A percentile compares a stretch with the other conserved stretches of the same genome.
phyloP scores from a whole-genome alignment of 30 jellyfish, hydroid and myxozoan genomes.

The Rhopilema esculentum region DNA sequence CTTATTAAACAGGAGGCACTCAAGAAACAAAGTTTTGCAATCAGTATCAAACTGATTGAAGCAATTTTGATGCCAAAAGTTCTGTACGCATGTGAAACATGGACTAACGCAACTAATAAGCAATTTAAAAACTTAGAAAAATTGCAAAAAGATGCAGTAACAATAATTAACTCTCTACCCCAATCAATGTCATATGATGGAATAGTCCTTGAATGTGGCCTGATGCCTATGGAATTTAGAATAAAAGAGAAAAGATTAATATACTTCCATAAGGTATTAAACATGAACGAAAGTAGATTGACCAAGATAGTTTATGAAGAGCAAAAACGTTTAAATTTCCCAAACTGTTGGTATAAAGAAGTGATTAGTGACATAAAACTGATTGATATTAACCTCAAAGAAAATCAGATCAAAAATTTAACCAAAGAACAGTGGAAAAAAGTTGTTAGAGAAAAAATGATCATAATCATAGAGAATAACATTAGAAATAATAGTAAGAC shows the following conservation, averaged over 20 bases:
- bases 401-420: background rate
- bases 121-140: constrained; percentile 15
- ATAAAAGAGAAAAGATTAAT: constrained; percentile 21
- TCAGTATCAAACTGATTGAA: constrained; percentile 31
- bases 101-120: constrained; percentile 24
- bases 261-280: constrained; percentile 2
- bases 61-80: constrained; percentile 13
- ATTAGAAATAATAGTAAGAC: background rate
- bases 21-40: constrained; percentile 16
- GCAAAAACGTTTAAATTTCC: constrained; percentile 33
- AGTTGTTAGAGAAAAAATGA: background rate
- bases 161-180: constrained; percentile 21
- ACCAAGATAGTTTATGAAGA: constrained; percentile 25
- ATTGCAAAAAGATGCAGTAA: constrained; percentile 32
- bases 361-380: constrained; percentile 27
- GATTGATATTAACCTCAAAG: constrained; percentile 3
- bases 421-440: constrained; percentile 1
- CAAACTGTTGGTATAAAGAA: constrained; percentile 33
- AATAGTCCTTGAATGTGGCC: constrained; percentile 24
- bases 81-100: constrained; percentile 29
- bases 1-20: constrained; percentile 9
- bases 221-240: constrained; percentile 39
- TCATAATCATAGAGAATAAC: background rate
- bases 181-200: constrained; percentile 22
- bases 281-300: constrained; percentile 28